Conservation (phyloP, 2,888 invertebrate genomes). For the Oligia strigilis region DNA sequence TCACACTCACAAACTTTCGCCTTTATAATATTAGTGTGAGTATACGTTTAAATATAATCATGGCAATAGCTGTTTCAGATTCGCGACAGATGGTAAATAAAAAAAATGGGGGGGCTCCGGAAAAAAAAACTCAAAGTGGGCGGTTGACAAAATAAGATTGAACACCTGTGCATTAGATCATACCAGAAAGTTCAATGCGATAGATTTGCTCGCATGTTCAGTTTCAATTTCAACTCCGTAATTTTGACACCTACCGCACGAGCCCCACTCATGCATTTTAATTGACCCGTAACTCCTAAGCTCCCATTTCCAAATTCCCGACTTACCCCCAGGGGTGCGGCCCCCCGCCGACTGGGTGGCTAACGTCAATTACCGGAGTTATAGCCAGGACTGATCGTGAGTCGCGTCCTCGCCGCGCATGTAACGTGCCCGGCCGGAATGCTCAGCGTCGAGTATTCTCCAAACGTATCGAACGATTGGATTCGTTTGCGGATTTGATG, state of each 20-base stretch:
- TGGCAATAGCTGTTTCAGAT: no score
- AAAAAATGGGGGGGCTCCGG: no score
- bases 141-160: no score
- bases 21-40: no score
- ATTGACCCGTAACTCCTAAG: neutral
- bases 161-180: no score
- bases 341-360: slow-evolving; percentile 82
- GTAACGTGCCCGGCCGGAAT: slow-evolving; percentile 73
- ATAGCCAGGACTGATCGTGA: slow-evolving; percentile 88
- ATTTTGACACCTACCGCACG: neutral
- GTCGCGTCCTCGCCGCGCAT: slow-evolving; percentile 78
- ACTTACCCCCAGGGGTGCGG: slow-evolving; percentile 62
- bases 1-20: no score
- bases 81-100: no score
- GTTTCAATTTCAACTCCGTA: neutral
- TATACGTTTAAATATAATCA: no score
- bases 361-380: slow-evolving; percentile 88
- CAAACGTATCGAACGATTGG: slow-evolving; percentile 58
- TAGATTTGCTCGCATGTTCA: neutral
- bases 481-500: slow-evolving; percentile 54
- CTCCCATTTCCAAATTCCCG: slow-evolving; percentile 21
- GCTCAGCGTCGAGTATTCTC: slow-evolving; percentile 48
- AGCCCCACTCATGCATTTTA: neutral
- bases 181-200: no score
- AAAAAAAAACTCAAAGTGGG: no score